Evolutionary conservation across 2,888 invertebrate species (phyloP).

Genomic region (Tachystola acroxantha): DNA sequence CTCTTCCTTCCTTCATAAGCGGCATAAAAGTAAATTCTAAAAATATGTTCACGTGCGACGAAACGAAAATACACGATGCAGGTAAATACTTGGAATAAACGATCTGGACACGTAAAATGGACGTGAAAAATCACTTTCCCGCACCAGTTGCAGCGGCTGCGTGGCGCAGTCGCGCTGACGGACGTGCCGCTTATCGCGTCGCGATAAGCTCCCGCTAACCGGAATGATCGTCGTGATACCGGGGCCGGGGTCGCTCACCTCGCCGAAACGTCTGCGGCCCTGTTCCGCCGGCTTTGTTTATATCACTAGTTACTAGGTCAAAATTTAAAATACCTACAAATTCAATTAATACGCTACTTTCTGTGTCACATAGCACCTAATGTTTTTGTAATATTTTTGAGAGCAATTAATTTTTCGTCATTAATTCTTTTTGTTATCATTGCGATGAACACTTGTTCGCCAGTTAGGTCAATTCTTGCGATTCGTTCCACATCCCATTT

Average conservation of each 20-base stretch:
- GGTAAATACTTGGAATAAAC: too few relatives aligned
- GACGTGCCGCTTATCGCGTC: neutral
- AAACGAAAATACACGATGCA: too few relatives aligned
- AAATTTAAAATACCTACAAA: conserved; percentile 17
- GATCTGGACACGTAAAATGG: too few relatives aligned
- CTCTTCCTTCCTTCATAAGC: too few relatives aligned
- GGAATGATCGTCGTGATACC: conserved; percentile 54
- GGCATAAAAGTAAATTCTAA: too few relatives aligned
- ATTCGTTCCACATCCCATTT: too few relatives aligned
- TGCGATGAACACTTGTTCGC: too few relatives aligned
- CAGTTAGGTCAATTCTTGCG: too few relatives aligned
- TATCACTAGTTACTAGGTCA: conserved; percentile 44
- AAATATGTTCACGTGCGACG: too few relatives aligned
- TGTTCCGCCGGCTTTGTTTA: conserved; percentile 53
- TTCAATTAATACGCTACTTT: conserved; percentile 9
- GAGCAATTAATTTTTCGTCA: too few relatives aligned
- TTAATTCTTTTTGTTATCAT: neutral
- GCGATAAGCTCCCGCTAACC: conserved; percentile 49
- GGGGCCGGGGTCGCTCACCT: conserved; percentile 65
- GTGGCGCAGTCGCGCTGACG: conserved; percentile 26
- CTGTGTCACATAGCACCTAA: too few relatives aligned
- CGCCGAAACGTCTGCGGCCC: conserved; percentile 58
- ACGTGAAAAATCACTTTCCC: conserved; percentile 43
- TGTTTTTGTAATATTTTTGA: too few relatives aligned
- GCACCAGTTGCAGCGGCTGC: conserved; percentile 38